Base-by-base conservation (phyloP, 2,113 vertebrate species). In the Elachura formosa region DNA sequence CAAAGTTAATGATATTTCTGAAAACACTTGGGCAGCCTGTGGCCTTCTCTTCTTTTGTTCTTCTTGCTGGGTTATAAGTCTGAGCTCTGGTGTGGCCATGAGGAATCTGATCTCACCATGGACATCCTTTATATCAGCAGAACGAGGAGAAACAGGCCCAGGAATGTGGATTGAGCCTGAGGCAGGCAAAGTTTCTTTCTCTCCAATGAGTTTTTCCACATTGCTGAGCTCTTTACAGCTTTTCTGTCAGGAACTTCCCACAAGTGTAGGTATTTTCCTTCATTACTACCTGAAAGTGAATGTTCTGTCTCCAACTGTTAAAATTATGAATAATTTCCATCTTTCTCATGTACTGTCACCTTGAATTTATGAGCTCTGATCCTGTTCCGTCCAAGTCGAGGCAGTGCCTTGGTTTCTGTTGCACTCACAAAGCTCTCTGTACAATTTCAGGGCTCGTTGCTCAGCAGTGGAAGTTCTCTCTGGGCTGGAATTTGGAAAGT, bases 331-430 rank as follows among this genome's bases (percentile, higher is more conserved):
- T 75, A 58, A 81, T 84, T 93, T 45, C 31, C 51, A 59, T 12
- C 38, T 43, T 74, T 83, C 48, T 95, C 33, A 4, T 12, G 23
- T 46, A 46, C 34, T 77, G 41, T 85, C 56, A 66, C 61, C 52
- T 81, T 90, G 79, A 87, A 89, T 41, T 72, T 69, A 51, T 41
- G 92, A 85, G 52, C 66, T 38, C 38, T 49, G 78, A 66, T 79
- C 38, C 21, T 84, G 54, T 33, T 61, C 62, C 51, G 46, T 79
- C 49, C 33, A 63, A 74, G 62, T 14, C 1, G 28, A 75, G 67
- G 48, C n/a, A 38, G 55, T 56, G 52, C 49, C 14, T 19, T 49
- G 2, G 2, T 80, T 93, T 83, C 68, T 67, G 1, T 34, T 48
- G 54, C 48, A 61, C 52, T 83, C 51, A 49, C 71, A 26, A 41